These are phyloP conservation scores for Neodon shergylaensis DNA, from an alignment of 2,113 vertebrate genomes.

Conservation along the genomic window DNA sequence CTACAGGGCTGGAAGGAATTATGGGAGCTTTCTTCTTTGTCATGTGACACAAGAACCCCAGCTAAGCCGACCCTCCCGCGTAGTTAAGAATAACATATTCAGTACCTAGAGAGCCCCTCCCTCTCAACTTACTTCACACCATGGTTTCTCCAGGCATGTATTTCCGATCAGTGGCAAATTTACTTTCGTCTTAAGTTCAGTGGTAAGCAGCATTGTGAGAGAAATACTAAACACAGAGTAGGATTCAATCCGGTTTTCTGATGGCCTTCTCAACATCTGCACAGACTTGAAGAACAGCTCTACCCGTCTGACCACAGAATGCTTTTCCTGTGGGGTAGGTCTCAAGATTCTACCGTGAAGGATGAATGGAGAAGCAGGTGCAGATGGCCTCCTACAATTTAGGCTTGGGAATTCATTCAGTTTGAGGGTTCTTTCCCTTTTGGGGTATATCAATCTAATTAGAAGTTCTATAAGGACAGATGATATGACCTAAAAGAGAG, in stretches of 20 bases:
- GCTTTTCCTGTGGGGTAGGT: neutral
- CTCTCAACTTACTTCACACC: neutral
- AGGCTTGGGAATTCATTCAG: neutral
- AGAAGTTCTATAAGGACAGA: neutral
- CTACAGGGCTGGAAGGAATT: neutral
- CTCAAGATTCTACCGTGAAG: neutral
- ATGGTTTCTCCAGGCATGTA: neutral
- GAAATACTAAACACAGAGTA: neutral
- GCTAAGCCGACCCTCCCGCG: neutral
- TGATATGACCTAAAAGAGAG: neutral
- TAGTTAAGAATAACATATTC: neutral
- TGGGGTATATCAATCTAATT: neutral
- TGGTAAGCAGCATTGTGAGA: neutral
- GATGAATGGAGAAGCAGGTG: neutral
- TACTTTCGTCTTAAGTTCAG: neutral
- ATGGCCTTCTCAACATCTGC: neutral
- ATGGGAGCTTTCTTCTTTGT: neutral
- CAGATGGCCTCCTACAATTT: neutral
- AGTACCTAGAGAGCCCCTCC: too few species aligned
- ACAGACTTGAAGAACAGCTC: neutral
- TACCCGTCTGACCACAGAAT: neutral
- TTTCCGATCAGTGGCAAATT: neutral
- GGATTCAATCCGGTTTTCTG: neutral
- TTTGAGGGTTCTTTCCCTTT: constrained; percentile 18
- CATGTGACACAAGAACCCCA: neutral